A percentile compares a stretch with the other conserved stretches of the same genome.
Evolutionary conservation across 2,797 vertebrate species (phyloP).

Genomic region (Sebastes umbrosus): DNA sequence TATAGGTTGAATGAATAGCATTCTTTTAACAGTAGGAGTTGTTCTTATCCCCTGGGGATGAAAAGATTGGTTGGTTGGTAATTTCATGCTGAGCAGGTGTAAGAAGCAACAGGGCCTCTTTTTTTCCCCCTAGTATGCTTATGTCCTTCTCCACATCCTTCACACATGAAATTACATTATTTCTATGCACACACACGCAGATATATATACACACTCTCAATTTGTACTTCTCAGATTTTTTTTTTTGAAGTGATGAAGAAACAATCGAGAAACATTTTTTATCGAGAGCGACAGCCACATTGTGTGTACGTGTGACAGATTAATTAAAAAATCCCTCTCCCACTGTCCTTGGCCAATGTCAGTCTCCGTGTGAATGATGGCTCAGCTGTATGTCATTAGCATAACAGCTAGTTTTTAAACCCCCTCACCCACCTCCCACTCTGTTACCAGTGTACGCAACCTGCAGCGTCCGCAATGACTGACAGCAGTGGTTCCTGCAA

Average conservation of each 20-base stretch:
- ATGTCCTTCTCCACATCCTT: conserved; percentile 10
- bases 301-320: conserved; percentile 21
- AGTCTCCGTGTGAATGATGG: conserved; percentile 39
- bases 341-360: conserved; percentile 59
- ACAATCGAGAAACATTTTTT: background rate
- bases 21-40: background rate
- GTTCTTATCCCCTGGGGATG: background rate
- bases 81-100: background rate
- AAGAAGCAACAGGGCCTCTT: background rate
- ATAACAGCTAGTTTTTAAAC: conserved; percentile 25
- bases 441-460: conserved; percentile 22
- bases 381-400: conserved; percentile 45
- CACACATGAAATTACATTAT: background rate
- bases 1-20: background rate
- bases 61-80: background rate
- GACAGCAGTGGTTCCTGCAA: conserved; percentile 64
- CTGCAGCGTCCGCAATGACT: conserved; percentile 7
- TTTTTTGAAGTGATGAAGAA: background rate
- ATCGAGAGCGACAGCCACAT: conserved; percentile 20
- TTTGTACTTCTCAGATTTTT: background rate
- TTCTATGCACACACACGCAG: background rate
- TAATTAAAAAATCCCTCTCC: conserved; percentile 36
- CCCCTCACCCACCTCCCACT: conserved; percentile 13
- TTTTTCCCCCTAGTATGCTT: background rate
- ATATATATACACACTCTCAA: background rate